Conservation (phyloP, 2,113 vertebrate genomes). For the Stigmatopora argus region DNA sequence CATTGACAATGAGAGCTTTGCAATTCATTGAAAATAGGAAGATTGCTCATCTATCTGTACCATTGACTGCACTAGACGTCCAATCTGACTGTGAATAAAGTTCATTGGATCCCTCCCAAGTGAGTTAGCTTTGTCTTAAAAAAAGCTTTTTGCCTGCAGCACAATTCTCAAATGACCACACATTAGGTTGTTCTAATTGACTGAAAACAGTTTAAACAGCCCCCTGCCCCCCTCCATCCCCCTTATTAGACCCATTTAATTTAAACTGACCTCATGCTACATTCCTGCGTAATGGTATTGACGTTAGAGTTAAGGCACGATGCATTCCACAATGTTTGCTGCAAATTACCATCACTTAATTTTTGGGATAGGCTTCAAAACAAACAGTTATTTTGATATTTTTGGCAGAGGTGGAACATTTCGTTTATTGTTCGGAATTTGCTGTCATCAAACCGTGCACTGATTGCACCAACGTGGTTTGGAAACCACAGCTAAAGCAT, state of each 20-base stretch:
- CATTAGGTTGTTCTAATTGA: not conserved
- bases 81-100: too few species aligned
- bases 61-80: too few species aligned
- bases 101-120: too few species aligned
- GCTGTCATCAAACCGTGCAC: not conserved
- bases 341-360: not conserved
- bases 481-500: too few species aligned
- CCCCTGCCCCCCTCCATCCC: not conserved
- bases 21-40: too few species aligned
- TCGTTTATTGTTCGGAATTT: constrained; percentile 1
- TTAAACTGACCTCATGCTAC: not conserved
- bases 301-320: not conserved
- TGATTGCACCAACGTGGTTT: not conserved
- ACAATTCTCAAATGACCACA: not conserved
- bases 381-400: not conserved
- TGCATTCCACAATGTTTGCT: not conserved
- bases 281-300: not conserved
- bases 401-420: not conserved
- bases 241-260: not conserved
- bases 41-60: too few species aligned
- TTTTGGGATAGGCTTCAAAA: not conserved
- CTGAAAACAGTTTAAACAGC: not conserved
- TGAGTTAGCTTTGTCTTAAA: too few species aligned
- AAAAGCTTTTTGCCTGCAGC: not conserved
- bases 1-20: too few species aligned